phyloP scores from a whole-genome alignment of 2,888 invertebrate genomes.

The Pseudococcus viburni region DNA sequence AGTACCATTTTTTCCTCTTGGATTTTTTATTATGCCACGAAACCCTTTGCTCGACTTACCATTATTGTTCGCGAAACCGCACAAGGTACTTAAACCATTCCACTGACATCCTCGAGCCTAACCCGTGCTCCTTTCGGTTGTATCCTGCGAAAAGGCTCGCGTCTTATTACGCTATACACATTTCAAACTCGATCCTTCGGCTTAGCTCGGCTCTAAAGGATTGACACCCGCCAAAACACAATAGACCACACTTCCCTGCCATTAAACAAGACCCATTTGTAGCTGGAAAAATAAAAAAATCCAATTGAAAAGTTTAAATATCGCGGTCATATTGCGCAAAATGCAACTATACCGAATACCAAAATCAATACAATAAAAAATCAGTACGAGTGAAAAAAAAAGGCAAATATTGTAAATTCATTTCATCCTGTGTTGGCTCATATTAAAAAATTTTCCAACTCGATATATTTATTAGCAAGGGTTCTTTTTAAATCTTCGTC shows the following conservation, averaged over 20 bases:
- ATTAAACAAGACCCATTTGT: slow-evolving; percentile 64
- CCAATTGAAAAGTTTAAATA: slow-evolving; percentile 60
- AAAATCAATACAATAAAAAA: slow-evolving; percentile 38
- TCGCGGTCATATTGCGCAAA: slow-evolving; percentile 59
- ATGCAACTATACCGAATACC: background rate
- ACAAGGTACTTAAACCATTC: slow-evolving; percentile 18
- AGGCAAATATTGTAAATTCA: slow-evolving; percentile 63
- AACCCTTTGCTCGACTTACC: background rate
- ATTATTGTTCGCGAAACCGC: background rate
- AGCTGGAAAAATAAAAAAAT: slow-evolving; percentile 20
- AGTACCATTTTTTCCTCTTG: no score
- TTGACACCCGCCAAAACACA: slow-evolving; percentile 39
- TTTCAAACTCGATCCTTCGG: background rate
- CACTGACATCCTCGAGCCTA: background rate
- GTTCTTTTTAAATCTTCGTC: slow-evolving; percentile 58
- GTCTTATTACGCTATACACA: background rate
- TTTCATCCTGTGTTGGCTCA: slow-evolving; percentile 61
- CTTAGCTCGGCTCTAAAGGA: background rate
- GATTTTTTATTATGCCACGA: no score
- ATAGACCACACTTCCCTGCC: background rate
- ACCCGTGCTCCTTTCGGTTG: background rate
- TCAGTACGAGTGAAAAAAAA: slow-evolving; percentile 40
- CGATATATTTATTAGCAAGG: slow-evolving; percentile 61
- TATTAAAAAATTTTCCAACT: slow-evolving; percentile 63
- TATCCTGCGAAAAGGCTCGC: background rate